Conservation (phyloP, 2,113 vertebrate genomes). For the Charina bottae region DNA sequence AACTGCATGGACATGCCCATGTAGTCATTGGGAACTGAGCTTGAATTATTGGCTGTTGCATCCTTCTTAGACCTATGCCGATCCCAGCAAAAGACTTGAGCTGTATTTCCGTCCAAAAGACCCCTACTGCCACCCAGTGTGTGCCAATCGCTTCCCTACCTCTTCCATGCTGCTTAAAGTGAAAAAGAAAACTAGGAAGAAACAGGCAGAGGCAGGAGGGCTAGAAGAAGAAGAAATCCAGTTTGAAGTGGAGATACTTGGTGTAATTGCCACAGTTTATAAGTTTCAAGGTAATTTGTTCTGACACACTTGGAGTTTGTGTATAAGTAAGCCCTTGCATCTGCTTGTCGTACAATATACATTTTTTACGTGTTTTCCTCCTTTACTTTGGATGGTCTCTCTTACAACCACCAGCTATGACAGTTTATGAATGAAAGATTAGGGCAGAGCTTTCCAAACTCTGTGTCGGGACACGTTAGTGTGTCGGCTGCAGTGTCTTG, state of each 20-base stretch:
- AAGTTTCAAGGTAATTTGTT: slow-evolving; percentile 91
- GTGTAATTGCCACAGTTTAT: slow-evolving; percentile 87
- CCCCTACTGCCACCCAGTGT: slow-evolving; percentile 91
- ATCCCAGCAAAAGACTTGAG: slow-evolving; percentile 88
- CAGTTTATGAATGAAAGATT: neutral
- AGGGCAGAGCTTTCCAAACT: too few species aligned
- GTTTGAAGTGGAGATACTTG: slow-evolving; percentile 84
- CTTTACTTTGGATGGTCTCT: neutral
- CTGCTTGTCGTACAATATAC: neutral
- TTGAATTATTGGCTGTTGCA: neutral
- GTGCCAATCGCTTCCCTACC: slow-evolving; percentile 90
- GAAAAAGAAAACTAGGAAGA: slow-evolving; percentile 71
- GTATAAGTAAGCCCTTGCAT: neutral
- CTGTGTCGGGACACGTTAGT: too few species aligned
- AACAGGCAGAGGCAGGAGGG: rapidly evolving
- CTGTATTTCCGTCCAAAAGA: slow-evolving; percentile 91
- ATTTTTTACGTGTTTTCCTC: neutral
- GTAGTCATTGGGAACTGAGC: neutral
- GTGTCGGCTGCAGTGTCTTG: too few species aligned
- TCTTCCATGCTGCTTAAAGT: slow-evolving; percentile 89
- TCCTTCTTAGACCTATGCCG: slow-evolving; percentile 80
- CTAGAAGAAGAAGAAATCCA: slow-evolving; percentile 43
- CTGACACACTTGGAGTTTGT: neutral
- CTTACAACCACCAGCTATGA: neutral
- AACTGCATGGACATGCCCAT: too few species aligned